Evolutionary conservation across 2,113 vertebrate genomes (phyloP), one percentile per base, ranked within the genome.

Genomic region (Xiphorhynchus elegans): DNA sequence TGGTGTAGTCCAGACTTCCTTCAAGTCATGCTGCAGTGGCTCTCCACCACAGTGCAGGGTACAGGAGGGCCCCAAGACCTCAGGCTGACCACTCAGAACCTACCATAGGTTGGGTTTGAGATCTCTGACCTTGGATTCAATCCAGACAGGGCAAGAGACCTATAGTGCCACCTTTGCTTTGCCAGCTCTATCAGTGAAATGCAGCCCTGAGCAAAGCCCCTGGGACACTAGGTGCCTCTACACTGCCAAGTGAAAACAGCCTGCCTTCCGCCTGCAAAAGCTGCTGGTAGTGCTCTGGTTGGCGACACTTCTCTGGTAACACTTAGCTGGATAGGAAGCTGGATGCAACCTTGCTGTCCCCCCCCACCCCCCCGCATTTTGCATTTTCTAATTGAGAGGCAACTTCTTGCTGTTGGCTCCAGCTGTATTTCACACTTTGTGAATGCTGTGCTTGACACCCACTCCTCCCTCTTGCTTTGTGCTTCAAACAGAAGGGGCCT

Each of bases 31-130:
- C 24, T 59, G 49, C 47, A 73, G 42, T 23, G 18, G 4, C 25
- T 14, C 9, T 56, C 6, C 0, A 5, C 3, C 40, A 17, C 13
- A 24, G 13, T 14, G 13, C 0, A 1, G 15, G 21, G 11, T 33
- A 12, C 11, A 37, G 52, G 39, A 33, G 17, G 23, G n/a, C 26
- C 35, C 25, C 26, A 56, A 6, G 29, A 29, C 10, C 18, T 7
- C 39, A 42, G 23, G 50, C 25, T 78, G 29, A 50, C 5, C 3
- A 3, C 29, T 7, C 62, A 26, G 6, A 40, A 42, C 46, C 56
- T 60, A 56, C 13, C 1, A 1, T 28, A 39, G 4, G 6, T 42
- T 29, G 13, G 18, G 29, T 15, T 31, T 86, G 76, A 40, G 31
- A 40, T 10, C 49, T 78, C 44, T 0, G 0, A 13, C 50, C 35